Conservation (phyloP, 2,113 vertebrate species). For the Salvator merianae region DNA sequence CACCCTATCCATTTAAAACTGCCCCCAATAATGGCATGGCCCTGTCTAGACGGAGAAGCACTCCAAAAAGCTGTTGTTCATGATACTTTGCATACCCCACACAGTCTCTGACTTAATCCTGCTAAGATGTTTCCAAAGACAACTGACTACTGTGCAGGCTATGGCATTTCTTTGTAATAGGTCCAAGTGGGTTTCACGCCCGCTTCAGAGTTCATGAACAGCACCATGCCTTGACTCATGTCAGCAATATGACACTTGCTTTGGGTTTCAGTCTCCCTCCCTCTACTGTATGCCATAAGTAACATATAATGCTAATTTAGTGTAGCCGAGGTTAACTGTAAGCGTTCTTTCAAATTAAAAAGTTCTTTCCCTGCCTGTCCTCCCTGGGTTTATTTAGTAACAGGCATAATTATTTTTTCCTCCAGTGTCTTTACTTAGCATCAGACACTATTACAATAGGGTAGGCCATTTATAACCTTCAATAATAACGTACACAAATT, state of each 20-base stretch:
- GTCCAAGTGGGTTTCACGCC: conserved; percentile 21
- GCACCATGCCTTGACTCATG: conserved; percentile 47
- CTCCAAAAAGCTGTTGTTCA: conserved; percentile 29
- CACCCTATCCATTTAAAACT: background rate
- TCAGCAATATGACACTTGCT: conserved; percentile 32
- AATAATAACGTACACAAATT: background rate
- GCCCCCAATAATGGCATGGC: background rate
- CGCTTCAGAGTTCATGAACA: conserved; percentile 13
- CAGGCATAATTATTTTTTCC: conserved; percentile 8
- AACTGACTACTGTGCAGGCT: conserved; percentile 50
- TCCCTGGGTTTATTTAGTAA: background rate
- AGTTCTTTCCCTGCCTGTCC: background rate
- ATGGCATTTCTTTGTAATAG: conserved; percentile 42
- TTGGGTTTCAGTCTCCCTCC: background rate
- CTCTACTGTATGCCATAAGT: conserved; percentile 35
- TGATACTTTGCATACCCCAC: conserved; percentile 53
- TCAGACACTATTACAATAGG: conserved; percentile 21
- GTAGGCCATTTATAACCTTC: background rate
- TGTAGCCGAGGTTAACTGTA: conserved; percentile 43
- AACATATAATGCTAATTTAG: conserved; percentile 37
- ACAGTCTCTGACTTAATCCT: conserved; percentile 53
- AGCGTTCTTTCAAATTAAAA: background rate
- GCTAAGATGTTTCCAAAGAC: conserved; percentile 63
- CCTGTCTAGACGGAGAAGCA: conserved; percentile 30
- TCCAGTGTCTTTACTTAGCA: conserved; percentile 5